These are phyloP conservation scores for Metacarcinus magister DNA, from an alignment of 2,888 invertebrate genomes.

Conservation along the genomic window DNA sequence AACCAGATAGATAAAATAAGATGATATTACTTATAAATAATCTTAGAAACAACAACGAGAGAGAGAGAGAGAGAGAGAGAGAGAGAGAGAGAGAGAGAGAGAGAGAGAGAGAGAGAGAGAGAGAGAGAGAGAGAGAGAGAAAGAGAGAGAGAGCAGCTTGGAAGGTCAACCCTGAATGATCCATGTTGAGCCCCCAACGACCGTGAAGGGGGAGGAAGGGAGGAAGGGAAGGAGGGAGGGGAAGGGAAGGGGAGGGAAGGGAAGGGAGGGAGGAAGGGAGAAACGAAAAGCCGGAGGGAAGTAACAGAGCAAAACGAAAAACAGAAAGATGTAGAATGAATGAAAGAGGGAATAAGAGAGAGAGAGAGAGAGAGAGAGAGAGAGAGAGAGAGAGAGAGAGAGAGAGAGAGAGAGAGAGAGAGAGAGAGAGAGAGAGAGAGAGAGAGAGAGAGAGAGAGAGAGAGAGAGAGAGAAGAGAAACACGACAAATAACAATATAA, in stretches of 20 bases:
- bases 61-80: neutral
- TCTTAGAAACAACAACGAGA: neutral
- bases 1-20: neutral
- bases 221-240: neutral
- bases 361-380: neutral
- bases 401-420: neutral
- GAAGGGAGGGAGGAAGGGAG: neutral
- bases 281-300: neutral
- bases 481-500: neutral
- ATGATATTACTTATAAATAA: too few relatives aligned
- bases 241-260: too few relatives aligned
- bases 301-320: neutral
- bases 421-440: neutral
- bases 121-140: slow-evolving; percentile 12
- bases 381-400: neutral
- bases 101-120: slow-evolving; percentile 45
- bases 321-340: neutral
- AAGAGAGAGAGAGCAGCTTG: neutral
- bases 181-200: slow-evolving; percentile 37
- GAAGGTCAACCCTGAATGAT: slow-evolving; percentile 38
- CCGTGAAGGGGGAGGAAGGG: neutral
- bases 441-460: slow-evolving; percentile 39
- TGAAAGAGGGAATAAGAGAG: neutral
- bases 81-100: slow-evolving; percentile 38
- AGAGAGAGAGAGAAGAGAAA: neutral